Evolutionary conservation across 2,113 vertebrate species (phyloP).

Genomic region (Elephantulus edwardii): DNA sequence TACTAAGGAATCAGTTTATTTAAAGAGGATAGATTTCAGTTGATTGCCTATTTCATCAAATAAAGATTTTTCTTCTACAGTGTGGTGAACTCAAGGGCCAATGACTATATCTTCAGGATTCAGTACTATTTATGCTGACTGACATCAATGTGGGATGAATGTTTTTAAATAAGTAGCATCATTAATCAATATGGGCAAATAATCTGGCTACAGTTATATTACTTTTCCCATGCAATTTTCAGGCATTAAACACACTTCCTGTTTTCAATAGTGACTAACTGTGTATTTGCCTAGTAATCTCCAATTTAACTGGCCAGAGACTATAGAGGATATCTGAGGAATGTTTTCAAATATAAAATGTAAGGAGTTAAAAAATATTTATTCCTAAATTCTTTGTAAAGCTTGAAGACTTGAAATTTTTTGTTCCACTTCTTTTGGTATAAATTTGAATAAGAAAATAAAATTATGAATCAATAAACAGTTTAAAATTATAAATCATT

Average conservation of each 20-base stretch:
- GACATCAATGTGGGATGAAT: background rate
- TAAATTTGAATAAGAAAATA: conserved; percentile 21
- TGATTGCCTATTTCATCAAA: conserved; percentile 87
- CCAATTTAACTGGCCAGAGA: conserved; percentile 34
- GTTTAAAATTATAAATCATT: conserved; percentile 35
- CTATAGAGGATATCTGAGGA: background rate
- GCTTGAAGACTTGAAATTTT: conserved; percentile 52
- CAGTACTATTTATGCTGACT: background rate
- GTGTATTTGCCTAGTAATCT: conserved; percentile 48
- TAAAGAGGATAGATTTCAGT: conserved; percentile 89
- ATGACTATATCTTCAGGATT: conserved; percentile 73
- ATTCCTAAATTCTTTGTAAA: conserved; percentile 11
- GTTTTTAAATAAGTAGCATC: conserved; percentile 48
- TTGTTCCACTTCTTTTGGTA: background rate
- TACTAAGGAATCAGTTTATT: conserved; percentile 89
- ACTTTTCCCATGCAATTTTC: conserved; percentile 43
- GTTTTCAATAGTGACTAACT: conserved; percentile 48
- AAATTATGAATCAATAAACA: conserved; percentile 24
- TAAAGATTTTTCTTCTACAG: conserved; percentile 84
- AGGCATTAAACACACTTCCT: conserved; percentile 18
- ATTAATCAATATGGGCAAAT: conserved; percentile 1
- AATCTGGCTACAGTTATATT: conserved; percentile 40
- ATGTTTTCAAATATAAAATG: conserved; percentile 10
- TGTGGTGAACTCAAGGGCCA: conserved; percentile 54
- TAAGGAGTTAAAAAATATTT: background rate